Evolutionary conservation across 1,140 invertebrate genomes (phyloP).

Genomic region (Drosophila bipectinata): DNA sequence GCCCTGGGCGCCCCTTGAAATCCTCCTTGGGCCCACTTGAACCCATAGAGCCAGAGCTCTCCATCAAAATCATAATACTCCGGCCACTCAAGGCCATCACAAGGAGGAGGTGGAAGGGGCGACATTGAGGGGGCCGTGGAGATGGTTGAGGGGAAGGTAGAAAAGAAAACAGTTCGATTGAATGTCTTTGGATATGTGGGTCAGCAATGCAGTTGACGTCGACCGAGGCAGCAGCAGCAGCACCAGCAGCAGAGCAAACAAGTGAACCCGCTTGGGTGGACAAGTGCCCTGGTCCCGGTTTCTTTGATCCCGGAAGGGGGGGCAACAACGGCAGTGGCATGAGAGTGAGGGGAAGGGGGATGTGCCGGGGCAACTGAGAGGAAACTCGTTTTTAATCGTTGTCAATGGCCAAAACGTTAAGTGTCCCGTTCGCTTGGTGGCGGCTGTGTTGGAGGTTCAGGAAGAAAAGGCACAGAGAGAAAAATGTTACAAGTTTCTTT

Average conservation of each 20-base stretch:
- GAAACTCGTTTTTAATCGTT: conserved; percentile 81
- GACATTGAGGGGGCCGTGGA: neutral
- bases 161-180: conserved; percentile 64
- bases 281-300: conserved; percentile 67
- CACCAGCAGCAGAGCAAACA: conserved; percentile 25
- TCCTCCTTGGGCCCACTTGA: conserved; percentile 35
- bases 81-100: conserved; percentile 51
- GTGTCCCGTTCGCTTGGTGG: conserved; percentile 67
- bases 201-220: conserved; percentile 63
- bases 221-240: neutral
- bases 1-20: conserved; percentile 24
- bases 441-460: conserved; percentile 40
- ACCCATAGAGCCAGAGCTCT: conserved; percentile 10
- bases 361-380: neutral
- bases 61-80: conserved; percentile 56
- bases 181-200: conserved; percentile 76
- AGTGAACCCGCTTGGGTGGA: conserved; percentile 47
- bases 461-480: conserved; percentile 17
- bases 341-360: too few relatives aligned
- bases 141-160: neutral
- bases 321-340: too few relatives aligned
- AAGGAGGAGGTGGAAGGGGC: conserved; percentile 17
- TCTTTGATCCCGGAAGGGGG: conserved; percentile 9
- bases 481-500: neutral
- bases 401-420: conserved; percentile 80